A percentile compares a stretch with the other conserved stretches of the same genome.
These are phyloP conservation scores for Blera fallax DNA, from an alignment of 2,888 invertebrate species.

Conservation along the genomic window DNA sequence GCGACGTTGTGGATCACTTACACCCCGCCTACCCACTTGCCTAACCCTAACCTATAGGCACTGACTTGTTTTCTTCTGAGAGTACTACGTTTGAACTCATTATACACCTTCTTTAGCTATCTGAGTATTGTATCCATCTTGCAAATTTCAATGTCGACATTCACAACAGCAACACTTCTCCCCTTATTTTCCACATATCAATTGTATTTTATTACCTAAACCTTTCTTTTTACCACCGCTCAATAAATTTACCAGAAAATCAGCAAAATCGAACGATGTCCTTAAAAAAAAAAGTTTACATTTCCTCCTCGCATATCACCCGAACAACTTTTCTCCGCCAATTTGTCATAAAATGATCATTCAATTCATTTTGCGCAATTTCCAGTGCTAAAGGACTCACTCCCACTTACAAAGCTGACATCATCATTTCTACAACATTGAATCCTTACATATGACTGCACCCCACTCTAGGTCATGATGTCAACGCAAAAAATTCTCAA, in stretches of 20 bases:
- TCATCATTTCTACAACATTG: slow-evolving; percentile 26
- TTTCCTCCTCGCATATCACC: neutral
- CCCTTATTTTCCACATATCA: neutral
- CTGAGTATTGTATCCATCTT: too few relatives aligned
- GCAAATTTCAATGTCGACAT: too few relatives aligned
- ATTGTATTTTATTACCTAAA: neutral
- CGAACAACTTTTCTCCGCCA: slow-evolving; percentile 9
- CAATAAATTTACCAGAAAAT: neutral
- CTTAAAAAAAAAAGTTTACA: neutral
- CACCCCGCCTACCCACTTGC: too few relatives aligned
- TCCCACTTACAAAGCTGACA: neutral
- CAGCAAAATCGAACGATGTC: neutral
- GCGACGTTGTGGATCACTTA: too few relatives aligned
- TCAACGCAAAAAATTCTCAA: slow-evolving; percentile 8
- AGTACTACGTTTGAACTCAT: too few relatives aligned
- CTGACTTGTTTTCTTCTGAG: too few relatives aligned
- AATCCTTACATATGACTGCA: slow-evolving; percentile 2
- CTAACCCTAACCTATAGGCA: too few relatives aligned
- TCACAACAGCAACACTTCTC: neutral
- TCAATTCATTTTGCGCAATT: slow-evolving; percentile 30
- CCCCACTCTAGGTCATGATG: slow-evolving; percentile 5
- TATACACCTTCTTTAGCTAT: too few relatives aligned
- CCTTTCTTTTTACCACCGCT: neutral
- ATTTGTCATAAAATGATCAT: slow-evolving; percentile 39
- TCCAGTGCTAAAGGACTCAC: neutral